Percentiles rank a stretch among this genome's conserved stretches.
Evolutionary conservation across 2,797 vertebrate species (phyloP).

Genomic region (Telmatherina bonti): DNA sequence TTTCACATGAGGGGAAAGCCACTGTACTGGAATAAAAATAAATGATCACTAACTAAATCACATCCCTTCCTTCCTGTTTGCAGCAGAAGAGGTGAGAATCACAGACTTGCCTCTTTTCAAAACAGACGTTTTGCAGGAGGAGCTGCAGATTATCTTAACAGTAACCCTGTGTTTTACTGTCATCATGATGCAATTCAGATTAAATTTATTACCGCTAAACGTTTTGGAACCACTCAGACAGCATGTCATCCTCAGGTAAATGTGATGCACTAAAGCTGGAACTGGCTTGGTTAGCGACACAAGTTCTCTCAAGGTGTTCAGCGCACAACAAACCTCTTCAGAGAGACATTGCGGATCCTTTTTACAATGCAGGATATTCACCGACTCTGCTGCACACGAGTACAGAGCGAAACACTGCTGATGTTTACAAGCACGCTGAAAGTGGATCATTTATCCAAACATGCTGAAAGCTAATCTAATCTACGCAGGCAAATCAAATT

Average conservation of each 20-base stretch:
- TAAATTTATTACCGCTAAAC: no score
- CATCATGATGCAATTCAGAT: background rate
- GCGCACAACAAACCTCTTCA: slow-evolving; percentile 26
- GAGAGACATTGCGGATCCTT: slow-evolving; percentile 33
- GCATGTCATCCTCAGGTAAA: background rate
- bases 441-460: slow-evolving; percentile 64
- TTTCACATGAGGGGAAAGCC: slow-evolving; percentile 17
- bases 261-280: background rate
- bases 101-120: background rate
- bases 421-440: slow-evolving; percentile 61
- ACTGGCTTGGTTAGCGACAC: background rate
- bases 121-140: background rate
- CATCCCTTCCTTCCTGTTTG: background rate
- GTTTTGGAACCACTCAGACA: no score
- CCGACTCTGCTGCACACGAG: slow-evolving; percentile 24
- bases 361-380: slow-evolving; percentile 20
- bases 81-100: background rate
- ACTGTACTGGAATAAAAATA: background rate
- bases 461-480: slow-evolving; percentile 57
- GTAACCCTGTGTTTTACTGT: background rate
- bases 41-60: slow-evolving; percentile 10
- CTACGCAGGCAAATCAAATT: slow-evolving; percentile 62
- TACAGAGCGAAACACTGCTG: slow-evolving; percentile 41
- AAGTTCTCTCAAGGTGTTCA: background rate
- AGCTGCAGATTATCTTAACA: background rate